Conservation (phyloP, 2,113 vertebrate genomes). For the Hydropotes inermis region DNA sequence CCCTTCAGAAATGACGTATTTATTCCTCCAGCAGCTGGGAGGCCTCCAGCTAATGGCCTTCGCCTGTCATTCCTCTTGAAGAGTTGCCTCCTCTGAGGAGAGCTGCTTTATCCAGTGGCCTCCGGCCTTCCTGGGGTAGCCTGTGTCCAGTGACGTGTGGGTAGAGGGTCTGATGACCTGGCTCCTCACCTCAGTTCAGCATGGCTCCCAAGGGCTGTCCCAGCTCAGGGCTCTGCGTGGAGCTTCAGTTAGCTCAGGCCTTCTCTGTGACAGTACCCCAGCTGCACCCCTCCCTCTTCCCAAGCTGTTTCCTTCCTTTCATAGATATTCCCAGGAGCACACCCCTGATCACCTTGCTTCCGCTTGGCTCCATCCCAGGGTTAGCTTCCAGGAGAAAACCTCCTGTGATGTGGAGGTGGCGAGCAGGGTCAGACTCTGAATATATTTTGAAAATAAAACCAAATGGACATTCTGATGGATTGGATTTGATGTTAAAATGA, state of each 20-base stretch:
- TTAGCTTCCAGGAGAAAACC: neutral
- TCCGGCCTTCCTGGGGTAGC: too few species aligned
- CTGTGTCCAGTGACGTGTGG: neutral
- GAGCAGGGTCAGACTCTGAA: neutral
- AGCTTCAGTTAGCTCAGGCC: neutral
- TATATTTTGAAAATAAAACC: neutral
- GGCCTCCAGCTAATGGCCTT: neutral
- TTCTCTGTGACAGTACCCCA: rapidly evolving
- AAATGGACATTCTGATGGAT: neutral
- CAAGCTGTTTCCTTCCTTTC: neutral
- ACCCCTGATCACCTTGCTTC: neutral
- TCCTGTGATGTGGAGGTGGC: neutral
- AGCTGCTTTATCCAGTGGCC: neutral
- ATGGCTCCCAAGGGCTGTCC: neutral
- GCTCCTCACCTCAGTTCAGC: neutral
- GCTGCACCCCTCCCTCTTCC: neutral
- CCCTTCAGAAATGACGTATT: neutral
- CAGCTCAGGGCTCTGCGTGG: rapidly evolving
- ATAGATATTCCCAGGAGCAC: neutral
- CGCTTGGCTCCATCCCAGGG: neutral
- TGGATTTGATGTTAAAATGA: neutral
- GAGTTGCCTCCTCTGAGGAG: neutral
- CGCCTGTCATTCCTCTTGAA: neutral
- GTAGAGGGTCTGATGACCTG: neutral
- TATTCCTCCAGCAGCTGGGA: neutral